A percentile compares a stretch with the other conserved stretches of the same genome.
Conservation (phyloP, 2,888 invertebrate genomes). For the Drosophila kuntzei region DNA sequence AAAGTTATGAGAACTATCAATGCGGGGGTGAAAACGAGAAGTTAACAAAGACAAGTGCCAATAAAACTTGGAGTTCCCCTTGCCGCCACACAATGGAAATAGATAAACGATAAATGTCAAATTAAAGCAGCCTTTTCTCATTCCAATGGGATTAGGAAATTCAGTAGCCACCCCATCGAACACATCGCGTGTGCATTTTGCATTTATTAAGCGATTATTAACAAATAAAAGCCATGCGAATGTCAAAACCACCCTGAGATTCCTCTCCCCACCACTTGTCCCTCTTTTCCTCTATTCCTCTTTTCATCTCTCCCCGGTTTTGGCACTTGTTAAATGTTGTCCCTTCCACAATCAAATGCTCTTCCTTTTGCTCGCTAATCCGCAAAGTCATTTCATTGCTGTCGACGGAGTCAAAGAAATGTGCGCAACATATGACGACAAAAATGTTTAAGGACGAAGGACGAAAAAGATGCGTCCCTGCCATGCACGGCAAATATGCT, state of each 20-base stretch:
- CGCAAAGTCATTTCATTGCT: slow-evolving; percentile 78
- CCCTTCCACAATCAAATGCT: not conserved
- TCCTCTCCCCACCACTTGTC: not conserved
- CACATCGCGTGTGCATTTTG: slow-evolving; percentile 67
- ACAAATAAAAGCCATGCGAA: slow-evolving; percentile 70
- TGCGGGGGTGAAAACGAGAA: not conserved
- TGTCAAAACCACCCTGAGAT: slow-evolving; percentile 41
- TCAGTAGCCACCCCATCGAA: slow-evolving; percentile 9
- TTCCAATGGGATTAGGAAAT: not conserved
- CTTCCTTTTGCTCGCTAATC: slow-evolving; percentile 63
- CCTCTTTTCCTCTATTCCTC: not conserved
- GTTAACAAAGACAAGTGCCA: slow-evolving; percentile 50
- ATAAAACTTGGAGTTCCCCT: slow-evolving; percentile 35
- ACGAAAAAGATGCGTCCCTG: slow-evolving; percentile 38
- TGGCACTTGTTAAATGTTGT: slow-evolving; percentile 1
- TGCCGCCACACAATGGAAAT: slow-evolving; percentile 48
- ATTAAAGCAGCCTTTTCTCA: slow-evolving; percentile 48
- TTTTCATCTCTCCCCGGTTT: not conserved
- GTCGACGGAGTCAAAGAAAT: slow-evolving; percentile 50
- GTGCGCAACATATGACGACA: slow-evolving; percentile 79
- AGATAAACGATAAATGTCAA: slow-evolving; percentile 76
- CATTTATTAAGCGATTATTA: slow-evolving; percentile 85
- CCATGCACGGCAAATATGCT: slow-evolving; percentile 79
- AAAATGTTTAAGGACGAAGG: slow-evolving; percentile 23
- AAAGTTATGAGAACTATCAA: slow-evolving; percentile 33